Evolutionary conservation across 1,140 invertebrate genomes (phyloP), one percentile per base, ranked within the genome.

Genomic region (Akabosia matsudoensis): DNA sequence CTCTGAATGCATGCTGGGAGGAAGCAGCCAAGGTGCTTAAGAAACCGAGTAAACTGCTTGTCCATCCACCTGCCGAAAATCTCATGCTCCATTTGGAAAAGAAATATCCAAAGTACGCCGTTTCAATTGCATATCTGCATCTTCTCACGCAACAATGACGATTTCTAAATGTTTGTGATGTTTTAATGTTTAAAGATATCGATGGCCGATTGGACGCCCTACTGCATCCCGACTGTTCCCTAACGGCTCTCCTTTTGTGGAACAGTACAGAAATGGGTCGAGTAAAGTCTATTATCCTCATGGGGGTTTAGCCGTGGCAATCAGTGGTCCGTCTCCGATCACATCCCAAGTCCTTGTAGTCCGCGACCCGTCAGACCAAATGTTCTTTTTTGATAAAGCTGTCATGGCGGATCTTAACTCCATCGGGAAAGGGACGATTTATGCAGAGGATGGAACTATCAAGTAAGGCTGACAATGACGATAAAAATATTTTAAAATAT

Each of bases 211-310:
- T 34, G 76, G 71, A 1, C 1, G 24, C 31, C 71, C 54, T 1
- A 16, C 67, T 33, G 70, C 51, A 13, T 30, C 56, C 26, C 31
- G 76, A 1, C 37, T 33, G 10, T 76, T 67, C 26, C 76, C 76
- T 7, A 76, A 73, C 22, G 76, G 76, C 4, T 33, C 52, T 22
- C 22, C 37, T 34, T 74, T 76, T 33, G 72, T 71, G 13, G 14
- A 56, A 30, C 61, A 64, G 24, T 74, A 67, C 71, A 18, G 22
- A 67, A 76, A 73, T 24, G 76, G 76, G 24, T 61, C 71, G 24
- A 54, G 76, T n/a, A 45, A 34, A 26, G 34, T 76, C 0, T 74
- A 67, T 33, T 76, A 76, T 51, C 76, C 76, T n/a, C 76, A 76
- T 70, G 76, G 76, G 51, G 76, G 76, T 45, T n/a, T 76, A 4